Conservation (phyloP, 2,113 vertebrate species). For the Zapus hudsonius region DNA sequence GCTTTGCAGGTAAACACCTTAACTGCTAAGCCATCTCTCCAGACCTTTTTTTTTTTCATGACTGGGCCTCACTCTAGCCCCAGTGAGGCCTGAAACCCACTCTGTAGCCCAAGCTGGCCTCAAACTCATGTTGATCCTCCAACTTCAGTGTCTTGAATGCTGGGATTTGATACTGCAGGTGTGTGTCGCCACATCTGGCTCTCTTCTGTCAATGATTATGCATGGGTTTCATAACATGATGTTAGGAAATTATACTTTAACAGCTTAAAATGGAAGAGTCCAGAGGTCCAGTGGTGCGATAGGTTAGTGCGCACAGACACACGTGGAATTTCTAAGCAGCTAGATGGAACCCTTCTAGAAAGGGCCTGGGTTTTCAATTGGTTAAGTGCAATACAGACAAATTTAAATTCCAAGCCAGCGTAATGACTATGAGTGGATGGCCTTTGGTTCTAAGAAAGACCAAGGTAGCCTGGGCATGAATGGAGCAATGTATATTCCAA, state of each 20-base stretch:
- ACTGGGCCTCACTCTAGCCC: too few relatives aligned
- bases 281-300: too few relatives aligned
- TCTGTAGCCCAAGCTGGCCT: too few relatives aligned
- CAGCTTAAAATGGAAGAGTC: constrained; percentile 32
- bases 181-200: too few relatives aligned
- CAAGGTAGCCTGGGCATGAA: neutral
- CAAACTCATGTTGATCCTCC: too few relatives aligned
- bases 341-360: neutral
- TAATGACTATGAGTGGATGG: neutral
- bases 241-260: constrained; percentile 18
- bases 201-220: constrained; percentile 6
- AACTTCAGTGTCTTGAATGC: too few relatives aligned
- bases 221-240: neutral
- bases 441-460: constrained; percentile 1
- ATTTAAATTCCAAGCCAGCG: constrained; percentile 30
- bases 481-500: neutral
- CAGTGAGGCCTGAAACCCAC: too few relatives aligned
- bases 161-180: too few relatives aligned
- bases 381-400: neutral
- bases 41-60: too few relatives aligned
- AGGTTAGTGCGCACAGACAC: too few relatives aligned
- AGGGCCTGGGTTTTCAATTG: neutral
- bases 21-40: too few relatives aligned
- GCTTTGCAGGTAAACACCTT: too few relatives aligned
- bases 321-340: neutral